Evolutionary conservation across 2,888 invertebrate genomes (phyloP).

Genomic region (Osmoderma eremita): DNA sequence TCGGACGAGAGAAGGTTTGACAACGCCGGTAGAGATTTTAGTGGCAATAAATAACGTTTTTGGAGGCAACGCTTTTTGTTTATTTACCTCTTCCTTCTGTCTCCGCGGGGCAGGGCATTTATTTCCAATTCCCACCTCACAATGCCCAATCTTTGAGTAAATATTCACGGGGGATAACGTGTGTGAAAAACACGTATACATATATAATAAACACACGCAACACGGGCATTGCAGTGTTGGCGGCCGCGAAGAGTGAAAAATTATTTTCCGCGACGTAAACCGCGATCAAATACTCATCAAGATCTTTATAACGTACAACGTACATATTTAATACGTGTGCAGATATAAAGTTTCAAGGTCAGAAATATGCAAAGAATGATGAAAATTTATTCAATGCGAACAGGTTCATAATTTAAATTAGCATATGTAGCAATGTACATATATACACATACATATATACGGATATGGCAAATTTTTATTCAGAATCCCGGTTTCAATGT

Average conservation of each 20-base stretch:
- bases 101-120: too few species aligned
- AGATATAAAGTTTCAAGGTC: conserved; percentile 36
- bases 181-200: conserved; percentile 14
- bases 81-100: too few species aligned
- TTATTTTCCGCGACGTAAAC: conserved; percentile 8
- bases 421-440: conserved; percentile 33
- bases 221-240: too few species aligned
- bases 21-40: too few species aligned
- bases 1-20: too few species aligned
- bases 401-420: conserved; percentile 39
- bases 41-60: too few species aligned
- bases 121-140: too few species aligned
- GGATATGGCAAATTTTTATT: too few species aligned
- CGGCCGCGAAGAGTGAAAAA: not conserved
- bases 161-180: conserved; percentile 1
- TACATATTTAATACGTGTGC: not conserved
- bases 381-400: conserved; percentile 41
- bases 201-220: too few species aligned
- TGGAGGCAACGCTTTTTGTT: too few species aligned
- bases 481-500: too few species aligned
- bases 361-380: conserved; percentile 34
- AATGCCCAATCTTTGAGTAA: conserved; percentile 8
- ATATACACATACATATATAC: too few species aligned
- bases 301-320: conserved; percentile 6
- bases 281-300: conserved; percentile 26